Conservation (phyloP, 1,140 invertebrate genomes). For the Drosophila elegans region DNA sequence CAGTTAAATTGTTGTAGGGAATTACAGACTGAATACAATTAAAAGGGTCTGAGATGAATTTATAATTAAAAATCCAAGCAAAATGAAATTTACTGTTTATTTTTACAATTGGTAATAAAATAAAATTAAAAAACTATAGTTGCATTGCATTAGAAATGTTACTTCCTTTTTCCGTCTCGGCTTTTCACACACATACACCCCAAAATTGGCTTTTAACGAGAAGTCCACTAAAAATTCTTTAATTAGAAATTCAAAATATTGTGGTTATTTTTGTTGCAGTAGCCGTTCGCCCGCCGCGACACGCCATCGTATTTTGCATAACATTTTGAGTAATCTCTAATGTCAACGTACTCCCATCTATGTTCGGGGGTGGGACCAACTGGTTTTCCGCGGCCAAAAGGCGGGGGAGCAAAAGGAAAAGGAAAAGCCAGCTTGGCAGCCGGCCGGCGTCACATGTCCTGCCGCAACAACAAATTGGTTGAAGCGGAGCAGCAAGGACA, state of each 20-base stretch:
- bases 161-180: not conserved
- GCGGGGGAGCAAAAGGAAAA: constrained; percentile 19
- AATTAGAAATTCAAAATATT: constrained; percentile 57
- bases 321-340: constrained; percentile 81
- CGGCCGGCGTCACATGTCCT: constrained; percentile 64
- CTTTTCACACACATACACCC: not conserved
- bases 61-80: not conserved
- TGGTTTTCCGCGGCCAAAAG: constrained; percentile 14
- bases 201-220: not conserved
- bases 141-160: not conserved
- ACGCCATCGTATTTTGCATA: constrained; percentile 77
- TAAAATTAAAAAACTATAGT: not conserved
- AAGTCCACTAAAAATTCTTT: constrained; percentile 42
- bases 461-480: constrained; percentile 73
- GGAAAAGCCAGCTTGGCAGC: constrained; percentile 16
- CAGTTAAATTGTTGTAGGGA: no score
- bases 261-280: constrained; percentile 34
- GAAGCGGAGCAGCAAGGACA: constrained; percentile 30
- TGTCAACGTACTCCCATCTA: constrained; percentile 73
- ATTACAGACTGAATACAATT: no score
- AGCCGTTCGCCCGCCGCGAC: constrained; percentile 22
- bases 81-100: not conserved
- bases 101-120: no score
- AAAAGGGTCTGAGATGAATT: no score
- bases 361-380: constrained; percentile 21